Conservation (phyloP, 2,888 invertebrate genomes). For the Xanthia icteritia region DNA sequence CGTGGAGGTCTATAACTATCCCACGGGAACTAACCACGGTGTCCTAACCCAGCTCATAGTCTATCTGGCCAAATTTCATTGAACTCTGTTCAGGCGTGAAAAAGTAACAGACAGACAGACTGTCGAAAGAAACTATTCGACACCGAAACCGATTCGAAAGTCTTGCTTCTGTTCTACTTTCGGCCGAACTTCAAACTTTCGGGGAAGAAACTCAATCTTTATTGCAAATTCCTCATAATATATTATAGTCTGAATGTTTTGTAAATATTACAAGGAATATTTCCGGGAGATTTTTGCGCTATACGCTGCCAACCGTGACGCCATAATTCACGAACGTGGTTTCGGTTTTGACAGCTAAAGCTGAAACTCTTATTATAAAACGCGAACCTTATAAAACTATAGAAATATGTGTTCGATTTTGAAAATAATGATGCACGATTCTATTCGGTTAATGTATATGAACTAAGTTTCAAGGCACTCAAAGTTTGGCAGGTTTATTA, state of each 20-base stretch:
- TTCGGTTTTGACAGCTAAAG: slow-evolving; percentile 38
- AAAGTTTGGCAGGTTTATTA: slow-evolving; percentile 6
- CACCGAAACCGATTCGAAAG: background rate
- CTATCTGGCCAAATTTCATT: background rate
- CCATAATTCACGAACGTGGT: slow-evolving; percentile 34
- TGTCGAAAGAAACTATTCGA: too few relatives aligned
- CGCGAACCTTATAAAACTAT: slow-evolving; percentile 9
- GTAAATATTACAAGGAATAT: slow-evolving; percentile 3
- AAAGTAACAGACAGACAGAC: background rate
- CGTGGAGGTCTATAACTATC: background rate
- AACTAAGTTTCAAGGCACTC: slow-evolving; percentile 10
- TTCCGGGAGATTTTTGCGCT: background rate
- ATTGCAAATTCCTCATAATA: background rate
- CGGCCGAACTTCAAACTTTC: background rate
- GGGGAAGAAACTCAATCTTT: background rate
- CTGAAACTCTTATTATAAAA: slow-evolving; percentile 12
- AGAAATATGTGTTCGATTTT: slow-evolving; percentile 9
- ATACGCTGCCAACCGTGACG: background rate
- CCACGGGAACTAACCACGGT: too few relatives aligned
- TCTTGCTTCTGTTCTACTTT: background rate
- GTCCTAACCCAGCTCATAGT: too few relatives aligned
- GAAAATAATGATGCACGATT: background rate
- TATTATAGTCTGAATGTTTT: background rate
- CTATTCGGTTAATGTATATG: background rate
- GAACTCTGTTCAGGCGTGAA: background rate